Conservation (phyloP, 2,113 vertebrate genomes). For the Amphilophus citrinellus region DNA sequence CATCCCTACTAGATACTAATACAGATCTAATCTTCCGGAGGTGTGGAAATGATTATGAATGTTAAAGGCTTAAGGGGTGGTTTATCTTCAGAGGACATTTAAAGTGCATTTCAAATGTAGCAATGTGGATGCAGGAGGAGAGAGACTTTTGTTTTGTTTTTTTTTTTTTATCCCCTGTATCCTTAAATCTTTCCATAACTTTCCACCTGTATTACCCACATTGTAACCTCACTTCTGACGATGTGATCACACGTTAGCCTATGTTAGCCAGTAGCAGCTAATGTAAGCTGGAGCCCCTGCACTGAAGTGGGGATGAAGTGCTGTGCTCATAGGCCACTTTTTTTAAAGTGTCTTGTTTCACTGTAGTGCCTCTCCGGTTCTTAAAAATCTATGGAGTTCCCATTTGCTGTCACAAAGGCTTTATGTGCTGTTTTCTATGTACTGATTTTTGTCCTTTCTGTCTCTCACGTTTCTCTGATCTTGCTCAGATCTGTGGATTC, state of each 20-base stretch:
- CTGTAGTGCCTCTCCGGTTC: background rate
- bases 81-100: background rate
- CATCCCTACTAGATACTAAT: background rate
- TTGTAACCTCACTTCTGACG: background rate
- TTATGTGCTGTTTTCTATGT: no score
- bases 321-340: background rate
- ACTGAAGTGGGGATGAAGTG: background rate
- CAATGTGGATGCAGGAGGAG: background rate
- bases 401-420: background rate
- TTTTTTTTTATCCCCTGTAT: background rate
- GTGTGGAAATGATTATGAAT: slow-evolving; percentile 40
- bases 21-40: background rate
- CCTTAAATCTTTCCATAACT: background rate
- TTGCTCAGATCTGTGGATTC: background rate
- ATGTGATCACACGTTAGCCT: background rate
- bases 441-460: rapidly evolving
- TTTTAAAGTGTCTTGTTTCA: background rate
- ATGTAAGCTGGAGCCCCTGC: background rate
- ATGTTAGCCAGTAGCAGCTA: background rate
- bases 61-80: background rate
- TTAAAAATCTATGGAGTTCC: background rate
- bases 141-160: background rate
- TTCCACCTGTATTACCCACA: background rate
- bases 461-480: background rate
- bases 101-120: background rate